Evolutionary conservation across 2,888 invertebrate species (phyloP), one percentile per base, ranked within the genome.

Genomic region (Autographa gamma): DNA sequence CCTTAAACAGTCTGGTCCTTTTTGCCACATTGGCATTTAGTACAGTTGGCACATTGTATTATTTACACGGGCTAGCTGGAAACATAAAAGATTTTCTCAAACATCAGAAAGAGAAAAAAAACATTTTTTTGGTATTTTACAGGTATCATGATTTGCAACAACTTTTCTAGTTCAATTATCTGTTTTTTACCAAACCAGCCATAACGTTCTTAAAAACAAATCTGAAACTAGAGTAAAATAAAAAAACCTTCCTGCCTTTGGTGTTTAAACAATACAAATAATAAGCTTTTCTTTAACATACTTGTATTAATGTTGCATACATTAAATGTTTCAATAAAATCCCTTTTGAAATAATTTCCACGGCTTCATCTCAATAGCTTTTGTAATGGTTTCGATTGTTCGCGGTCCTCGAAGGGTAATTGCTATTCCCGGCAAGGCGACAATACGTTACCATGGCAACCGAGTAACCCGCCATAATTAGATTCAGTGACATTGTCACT

Each of bases 401-500:
- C 34, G n/a, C 14, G 31, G 41, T 43, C 43, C 32, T 25, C 52
- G 60, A 75, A 32, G 43, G 32, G 31, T 63, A 25, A 56, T 38
- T 48, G 43, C 31, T 63, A 74, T 56, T 65, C 19, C 13, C 34
- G 16, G 63, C 52, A 75, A 52, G 63, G 62, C 38, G 11, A 43
- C 32, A 34, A 25, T 32, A 13, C 25, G 80, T 79, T 68, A 14
- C 77, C 18, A 61, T 71, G 38, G 58, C 32, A 76, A 79, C 76
- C 54, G 9, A 32, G 18, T 58, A 25, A 65, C 31, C 48, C 48
- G 63, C 43, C 54, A 38, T 48, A n/a, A 74, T 62, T 63, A 32
- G 16, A 59, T 59, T 32, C 31, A 31, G 32, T 31, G 8, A 59
- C 59, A 32, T 32, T 31, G 59, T 59, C n/a, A 32, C 31, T 56